A percentile compares a stretch with the other conserved stretches of the same genome.
Evolutionary conservation across 2,888 invertebrate species (phyloP).

Genomic region (Lampropteryx suffumata): DNA sequence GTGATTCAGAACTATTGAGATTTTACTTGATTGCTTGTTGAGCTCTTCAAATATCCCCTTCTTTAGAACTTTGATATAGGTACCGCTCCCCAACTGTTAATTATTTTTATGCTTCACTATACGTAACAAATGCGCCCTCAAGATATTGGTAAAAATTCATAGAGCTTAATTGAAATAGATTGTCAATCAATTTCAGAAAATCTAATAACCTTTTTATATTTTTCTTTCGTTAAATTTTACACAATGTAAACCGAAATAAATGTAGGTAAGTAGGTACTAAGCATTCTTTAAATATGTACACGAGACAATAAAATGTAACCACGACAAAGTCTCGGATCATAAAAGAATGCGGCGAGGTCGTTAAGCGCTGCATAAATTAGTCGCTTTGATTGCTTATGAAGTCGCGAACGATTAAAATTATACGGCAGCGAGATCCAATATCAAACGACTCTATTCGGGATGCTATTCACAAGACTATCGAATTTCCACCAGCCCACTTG

Average conservation of each 20-base stretch:
- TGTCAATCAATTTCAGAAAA: slow-evolving; percentile 49
- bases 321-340: slow-evolving; percentile 42
- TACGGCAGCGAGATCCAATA: slow-evolving; percentile 46
- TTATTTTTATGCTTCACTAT: slow-evolving; percentile 77
- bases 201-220: neutral
- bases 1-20: slow-evolving; percentile 79
- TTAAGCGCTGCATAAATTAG: slow-evolving; percentile 44
- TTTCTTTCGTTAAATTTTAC: too few species aligned
- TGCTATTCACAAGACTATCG: slow-evolving; percentile 66
- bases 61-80: slow-evolving; percentile 79
- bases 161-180: slow-evolving; percentile 60
- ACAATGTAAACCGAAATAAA: too few species aligned
- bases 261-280: neutral
- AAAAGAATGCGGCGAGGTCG: slow-evolving; percentile 37
- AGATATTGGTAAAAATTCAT: slow-evolving; percentile 78
- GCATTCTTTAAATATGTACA: slow-evolving; percentile 9
- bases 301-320: slow-evolving; percentile 34
- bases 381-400: slow-evolving; percentile 44
- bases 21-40: slow-evolving; percentile 82
- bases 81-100: slow-evolving; percentile 74
- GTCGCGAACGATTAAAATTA: slow-evolving; percentile 42
- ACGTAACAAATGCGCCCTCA: slow-evolving; percentile 65
- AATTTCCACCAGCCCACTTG: slow-evolving; percentile 63
- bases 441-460: slow-evolving; percentile 56
- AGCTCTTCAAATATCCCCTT: slow-evolving; percentile 79